A percentile compares a stretch with the other conserved stretches of the same genome.
phyloP scores from a whole-genome alignment of 2,888 invertebrate genomes.

The Gastracanthus pulcherrimus region DNA sequence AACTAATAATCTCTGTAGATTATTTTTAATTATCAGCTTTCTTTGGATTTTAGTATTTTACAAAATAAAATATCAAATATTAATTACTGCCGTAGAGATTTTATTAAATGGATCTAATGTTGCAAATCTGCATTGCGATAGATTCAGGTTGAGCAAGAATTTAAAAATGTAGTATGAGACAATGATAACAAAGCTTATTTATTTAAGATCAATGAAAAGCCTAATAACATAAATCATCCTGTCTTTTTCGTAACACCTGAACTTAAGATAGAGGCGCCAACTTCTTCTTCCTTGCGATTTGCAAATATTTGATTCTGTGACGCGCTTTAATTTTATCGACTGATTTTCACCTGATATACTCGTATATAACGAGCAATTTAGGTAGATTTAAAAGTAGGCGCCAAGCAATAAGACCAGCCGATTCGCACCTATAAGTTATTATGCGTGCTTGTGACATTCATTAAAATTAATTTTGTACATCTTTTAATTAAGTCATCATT shows the following conservation, averaged over 20 bases:
- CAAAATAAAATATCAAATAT: too few species aligned
- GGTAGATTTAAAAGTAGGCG: slow-evolving; percentile 2
- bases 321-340: slow-evolving; percentile 5
- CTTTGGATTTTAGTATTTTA: too few species aligned
- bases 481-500: neutral
- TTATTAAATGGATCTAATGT: too few species aligned
- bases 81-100: too few species aligned
- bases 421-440: neutral
- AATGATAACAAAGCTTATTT: neutral
- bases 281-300: neutral
- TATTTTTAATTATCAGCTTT: too few species aligned
- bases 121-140: too few species aligned
- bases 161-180: neutral
- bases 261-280: neutral
- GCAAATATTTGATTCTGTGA: slow-evolving; percentile 41
- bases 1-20: too few species aligned
- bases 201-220: neutral
- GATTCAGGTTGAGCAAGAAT: too few species aligned
- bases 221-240: slow-evolving; percentile 6
- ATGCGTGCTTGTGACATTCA: neutral
- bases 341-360: neutral
- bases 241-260: neutral
- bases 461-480: neutral
- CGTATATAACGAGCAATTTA: slow-evolving; percentile 8
- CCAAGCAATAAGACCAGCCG: neutral